A percentile compares a stretch with the other conserved stretches of the same genome.
phyloP scores from a whole-genome alignment of 92 coral and sea anemone species.

The Ricordea florida region DNA sequence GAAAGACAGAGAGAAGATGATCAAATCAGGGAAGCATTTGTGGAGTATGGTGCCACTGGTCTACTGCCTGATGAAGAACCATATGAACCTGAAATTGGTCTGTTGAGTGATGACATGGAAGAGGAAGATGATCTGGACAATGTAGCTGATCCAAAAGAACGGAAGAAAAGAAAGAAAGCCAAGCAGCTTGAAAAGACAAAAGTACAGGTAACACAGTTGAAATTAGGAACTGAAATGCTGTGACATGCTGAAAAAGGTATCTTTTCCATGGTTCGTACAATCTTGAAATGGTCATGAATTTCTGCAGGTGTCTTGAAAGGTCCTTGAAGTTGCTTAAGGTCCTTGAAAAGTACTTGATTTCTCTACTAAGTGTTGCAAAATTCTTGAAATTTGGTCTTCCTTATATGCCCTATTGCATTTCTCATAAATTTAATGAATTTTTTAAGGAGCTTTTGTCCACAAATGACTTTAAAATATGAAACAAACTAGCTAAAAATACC shows the following conservation, averaged over 20 bases:
- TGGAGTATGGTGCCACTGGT: background rate
- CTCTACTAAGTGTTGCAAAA: too few species aligned
- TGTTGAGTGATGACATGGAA: constrained; percentile 4
- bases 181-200: constrained; percentile 52
- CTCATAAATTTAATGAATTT: too few species aligned
- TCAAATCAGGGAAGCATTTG: background rate
- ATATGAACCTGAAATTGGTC: constrained; percentile 52
- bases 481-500: too few species aligned
- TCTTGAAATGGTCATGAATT: background rate
- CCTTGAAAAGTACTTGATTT: too few species aligned
- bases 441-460: too few species aligned
- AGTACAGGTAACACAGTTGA: constrained; percentile 52
- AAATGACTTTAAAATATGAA: too few species aligned
- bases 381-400: too few species aligned
- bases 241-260: too few species aligned
- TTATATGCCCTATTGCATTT: too few species aligned
- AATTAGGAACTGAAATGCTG: background rate
- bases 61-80: constrained; percentile 24
- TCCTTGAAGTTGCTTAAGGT: too few species aligned
- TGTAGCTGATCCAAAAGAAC: constrained; percentile 18
- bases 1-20: background rate
- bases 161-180: constrained; percentile 31
- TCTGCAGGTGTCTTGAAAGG: too few species aligned
- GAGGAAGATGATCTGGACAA: background rate
- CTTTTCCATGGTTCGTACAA: background rate